Conservation (phyloP, 2,797 vertebrate genomes). For the Brachyalestes nurse region DNA sequence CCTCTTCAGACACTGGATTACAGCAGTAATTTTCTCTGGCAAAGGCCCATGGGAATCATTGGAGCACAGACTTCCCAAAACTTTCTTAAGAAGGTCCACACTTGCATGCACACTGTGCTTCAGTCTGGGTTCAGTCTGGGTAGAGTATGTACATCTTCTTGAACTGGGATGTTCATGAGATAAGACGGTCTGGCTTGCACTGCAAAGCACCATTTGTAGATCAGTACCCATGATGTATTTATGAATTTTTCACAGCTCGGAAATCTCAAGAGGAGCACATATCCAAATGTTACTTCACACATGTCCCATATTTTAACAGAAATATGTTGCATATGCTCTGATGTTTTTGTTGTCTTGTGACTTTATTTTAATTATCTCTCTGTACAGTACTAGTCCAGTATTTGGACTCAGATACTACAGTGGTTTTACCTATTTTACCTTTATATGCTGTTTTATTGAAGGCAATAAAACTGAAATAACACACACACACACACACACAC, state of each 20-base stretch:
- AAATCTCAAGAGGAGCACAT: background rate
- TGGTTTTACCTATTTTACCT: no score
- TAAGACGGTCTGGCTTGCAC: background rate
- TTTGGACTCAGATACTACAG: no score
- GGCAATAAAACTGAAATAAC: no score
- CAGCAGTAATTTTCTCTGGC: constrained; percentile 27
- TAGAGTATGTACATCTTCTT: background rate
- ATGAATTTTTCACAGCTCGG: background rate
- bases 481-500: no score
- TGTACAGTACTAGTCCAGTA: background rate
- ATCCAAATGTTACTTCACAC: background rate
- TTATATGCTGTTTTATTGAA: no score
- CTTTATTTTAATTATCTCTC: background rate
- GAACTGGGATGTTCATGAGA: background rate
- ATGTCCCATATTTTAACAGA: background rate
- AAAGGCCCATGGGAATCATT: constrained; percentile 45
- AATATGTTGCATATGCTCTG: background rate
- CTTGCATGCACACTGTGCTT: background rate
- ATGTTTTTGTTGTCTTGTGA: background rate
- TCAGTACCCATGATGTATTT: background rate
- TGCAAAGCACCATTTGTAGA: background rate
- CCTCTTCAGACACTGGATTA: constrained; percentile 26
- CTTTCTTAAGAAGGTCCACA: background rate
- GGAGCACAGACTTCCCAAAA: constrained; percentile 31
- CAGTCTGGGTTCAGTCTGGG: background rate